A percentile compares a stretch with the other conserved stretches of the same genome.
Evolutionary conservation across 2,888 invertebrate genomes (phyloP).

Genomic region (Eurois occulta): DNA sequence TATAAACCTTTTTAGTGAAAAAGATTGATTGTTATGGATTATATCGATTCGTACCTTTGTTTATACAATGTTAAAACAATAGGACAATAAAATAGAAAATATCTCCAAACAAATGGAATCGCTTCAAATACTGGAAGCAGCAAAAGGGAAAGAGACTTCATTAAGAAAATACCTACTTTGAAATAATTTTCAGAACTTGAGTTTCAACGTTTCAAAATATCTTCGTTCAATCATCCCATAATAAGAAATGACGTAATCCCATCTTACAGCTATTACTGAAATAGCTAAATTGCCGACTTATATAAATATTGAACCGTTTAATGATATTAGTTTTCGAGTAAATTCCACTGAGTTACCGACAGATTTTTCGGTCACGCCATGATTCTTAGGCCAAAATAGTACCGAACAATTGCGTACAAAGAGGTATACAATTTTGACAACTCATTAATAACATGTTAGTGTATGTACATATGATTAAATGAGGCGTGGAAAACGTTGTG

Average conservation of each 20-base stretch:
- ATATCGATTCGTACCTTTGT: neutral
- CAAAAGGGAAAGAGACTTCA: too few species aligned
- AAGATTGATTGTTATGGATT: neutral
- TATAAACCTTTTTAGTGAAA: neutral
- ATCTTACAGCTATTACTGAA: constrained; percentile 9
- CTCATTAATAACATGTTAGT: constrained; percentile 60
- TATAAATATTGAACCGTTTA: constrained; percentile 10
- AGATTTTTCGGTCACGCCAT: constrained; percentile 49
- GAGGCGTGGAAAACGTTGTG: constrained; percentile 63
- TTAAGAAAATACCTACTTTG: neutral
- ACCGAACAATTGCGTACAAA: constrained; percentile 59
- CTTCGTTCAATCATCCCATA: neutral
- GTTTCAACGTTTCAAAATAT: neutral
- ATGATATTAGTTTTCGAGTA: constrained; percentile 24
- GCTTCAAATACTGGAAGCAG: neutral
- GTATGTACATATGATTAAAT: constrained; percentile 65
- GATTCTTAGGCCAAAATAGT: constrained; percentile 54
- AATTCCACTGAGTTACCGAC: constrained; percentile 36
- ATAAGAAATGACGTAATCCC: neutral
- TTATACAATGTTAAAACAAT: neutral
- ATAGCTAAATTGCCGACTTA: neutral
- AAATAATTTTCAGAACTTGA: neutral
- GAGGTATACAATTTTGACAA: constrained; percentile 64
- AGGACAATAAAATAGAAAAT: neutral
- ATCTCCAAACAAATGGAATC: neutral